Evolutionary conservation across 2,797 vertebrate genomes (phyloP).

Genomic region (Dromococcyx pavoninus): DNA sequence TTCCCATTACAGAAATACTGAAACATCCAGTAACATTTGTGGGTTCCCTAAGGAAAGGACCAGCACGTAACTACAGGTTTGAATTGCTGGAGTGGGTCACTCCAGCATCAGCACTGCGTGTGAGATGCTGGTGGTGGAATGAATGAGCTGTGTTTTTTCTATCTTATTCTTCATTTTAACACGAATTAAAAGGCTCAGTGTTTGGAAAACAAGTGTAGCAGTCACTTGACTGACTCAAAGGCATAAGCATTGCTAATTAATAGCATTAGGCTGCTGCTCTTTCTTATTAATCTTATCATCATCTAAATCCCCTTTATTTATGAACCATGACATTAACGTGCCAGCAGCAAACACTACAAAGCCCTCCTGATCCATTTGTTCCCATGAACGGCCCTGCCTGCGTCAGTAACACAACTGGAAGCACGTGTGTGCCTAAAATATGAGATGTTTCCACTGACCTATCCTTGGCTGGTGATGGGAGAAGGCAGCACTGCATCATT

Average conservation of each 20-base stretch:
- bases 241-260: background rate
- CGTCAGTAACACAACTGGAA: rapidly evolving
- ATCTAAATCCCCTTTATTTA: background rate
- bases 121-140: rapidly evolving
- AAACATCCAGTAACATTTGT: background rate
- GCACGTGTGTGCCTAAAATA: background rate
- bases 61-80: background rate
- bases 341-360: background rate
- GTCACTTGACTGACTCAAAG: background rate
- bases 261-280: background rate
- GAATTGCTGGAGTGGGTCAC: background rate
- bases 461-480: background rate
- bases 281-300: background rate
- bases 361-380: background rate
- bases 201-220: background rate
- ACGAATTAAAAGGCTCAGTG: background rate
- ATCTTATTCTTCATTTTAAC: background rate
- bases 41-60: background rate
- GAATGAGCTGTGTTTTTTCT: background rate
- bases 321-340: background rate
- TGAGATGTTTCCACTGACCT: background rate
- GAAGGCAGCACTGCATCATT: background rate
- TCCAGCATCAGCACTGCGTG: rapidly evolving
- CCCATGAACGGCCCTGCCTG: rapidly evolving
- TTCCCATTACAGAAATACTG: background rate